A percentile compares a stretch with the other conserved stretches of the same genome.
Evolutionary conservation across 92 coral and sea anemone genomes (phyloP).

Genomic region (Phenganax marumi): DNA sequence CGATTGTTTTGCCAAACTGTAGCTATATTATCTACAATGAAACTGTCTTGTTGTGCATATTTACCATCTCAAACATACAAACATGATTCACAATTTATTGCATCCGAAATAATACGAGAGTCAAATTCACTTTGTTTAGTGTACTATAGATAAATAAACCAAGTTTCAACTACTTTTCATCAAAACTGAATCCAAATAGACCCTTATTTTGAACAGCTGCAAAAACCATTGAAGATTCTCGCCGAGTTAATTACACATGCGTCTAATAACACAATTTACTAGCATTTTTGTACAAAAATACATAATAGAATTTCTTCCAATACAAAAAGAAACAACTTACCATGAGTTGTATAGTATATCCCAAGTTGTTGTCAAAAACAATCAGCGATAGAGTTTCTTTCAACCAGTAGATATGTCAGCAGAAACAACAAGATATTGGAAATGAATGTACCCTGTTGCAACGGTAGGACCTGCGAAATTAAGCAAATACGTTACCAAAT

Average conservation of each 20-base stretch:
- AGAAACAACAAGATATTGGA: background rate
- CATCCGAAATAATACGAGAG: too few relatives aligned
- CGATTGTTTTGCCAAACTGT: too few relatives aligned
- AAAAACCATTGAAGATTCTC: background rate
- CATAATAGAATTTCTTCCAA: background rate
- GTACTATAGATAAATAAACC: background rate
- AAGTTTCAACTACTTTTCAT: background rate
- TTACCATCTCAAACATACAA: too few relatives aligned
- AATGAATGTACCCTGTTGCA: background rate
- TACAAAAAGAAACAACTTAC: background rate
- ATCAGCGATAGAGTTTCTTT: background rate
- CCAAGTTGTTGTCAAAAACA: background rate
- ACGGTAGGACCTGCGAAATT: background rate
- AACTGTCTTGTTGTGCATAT: too few relatives aligned
- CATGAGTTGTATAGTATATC: background rate
- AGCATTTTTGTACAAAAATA: background rate
- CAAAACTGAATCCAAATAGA: background rate
- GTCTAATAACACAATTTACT: background rate
- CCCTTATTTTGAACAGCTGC: background rate
- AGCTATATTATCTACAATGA: too few relatives aligned
- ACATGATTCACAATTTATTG: too few relatives aligned
- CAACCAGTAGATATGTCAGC: background rate
- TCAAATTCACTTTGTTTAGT: too few relatives aligned
- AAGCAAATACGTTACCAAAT: background rate
- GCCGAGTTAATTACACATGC: constrained; percentile 2